Percentiles rank a stretch among this genome's conserved stretches.
Evolutionary conservation across 2,888 invertebrate genomes (phyloP).

Genomic region (Syrista parreyssii): DNA sequence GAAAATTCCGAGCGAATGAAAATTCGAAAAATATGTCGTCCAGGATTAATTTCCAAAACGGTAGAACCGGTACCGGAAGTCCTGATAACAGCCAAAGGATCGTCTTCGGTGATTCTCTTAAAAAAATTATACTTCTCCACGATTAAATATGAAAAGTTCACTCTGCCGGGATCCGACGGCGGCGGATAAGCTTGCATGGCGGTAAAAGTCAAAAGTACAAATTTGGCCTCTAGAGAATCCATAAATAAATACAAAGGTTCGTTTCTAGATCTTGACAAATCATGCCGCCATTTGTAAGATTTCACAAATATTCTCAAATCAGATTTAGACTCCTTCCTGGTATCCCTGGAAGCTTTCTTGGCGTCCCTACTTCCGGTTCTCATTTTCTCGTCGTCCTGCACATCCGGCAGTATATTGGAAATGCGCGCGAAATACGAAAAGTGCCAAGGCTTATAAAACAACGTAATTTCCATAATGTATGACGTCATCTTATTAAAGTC

Average conservation of each 20-base stretch:
- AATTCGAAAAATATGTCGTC: constrained; percentile 42
- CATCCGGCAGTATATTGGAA: constrained; percentile 16
- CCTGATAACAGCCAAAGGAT: constrained; percentile 13
- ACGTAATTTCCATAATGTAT: constrained; percentile 32
- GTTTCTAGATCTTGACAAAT: constrained; percentile 29
- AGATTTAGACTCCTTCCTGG: constrained; percentile 4
- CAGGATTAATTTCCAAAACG: constrained; percentile 41
- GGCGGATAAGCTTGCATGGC: constrained; percentile 8
- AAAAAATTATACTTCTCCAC: constrained; percentile 40
- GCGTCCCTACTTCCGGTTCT: background rate
- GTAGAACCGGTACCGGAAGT: constrained; percentile 35
- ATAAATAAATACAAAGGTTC: constrained; percentile 45
- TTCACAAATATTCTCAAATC: constrained; percentile 9
- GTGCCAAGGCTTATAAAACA: constrained; percentile 43
- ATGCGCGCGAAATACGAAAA: constrained; percentile 35
- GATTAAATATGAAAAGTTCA: constrained; percentile 23
- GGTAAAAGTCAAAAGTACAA: constrained; percentile 40
- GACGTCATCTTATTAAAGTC: constrained; percentile 46
- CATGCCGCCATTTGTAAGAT: constrained; percentile 21
- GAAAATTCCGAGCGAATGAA: constrained; percentile 28
- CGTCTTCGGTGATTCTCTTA: constrained; percentile 6
- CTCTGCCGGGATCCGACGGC: too few relatives aligned
- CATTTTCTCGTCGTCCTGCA: constrained; percentile 6
- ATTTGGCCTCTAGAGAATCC: constrained; percentile 42
- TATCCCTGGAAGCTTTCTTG: background rate